A percentile compares a stretch with the other conserved stretches of the same genome.
Conservation (phyloP, 2,888 invertebrate species). For the Drosophila kambysellisi region DNA sequence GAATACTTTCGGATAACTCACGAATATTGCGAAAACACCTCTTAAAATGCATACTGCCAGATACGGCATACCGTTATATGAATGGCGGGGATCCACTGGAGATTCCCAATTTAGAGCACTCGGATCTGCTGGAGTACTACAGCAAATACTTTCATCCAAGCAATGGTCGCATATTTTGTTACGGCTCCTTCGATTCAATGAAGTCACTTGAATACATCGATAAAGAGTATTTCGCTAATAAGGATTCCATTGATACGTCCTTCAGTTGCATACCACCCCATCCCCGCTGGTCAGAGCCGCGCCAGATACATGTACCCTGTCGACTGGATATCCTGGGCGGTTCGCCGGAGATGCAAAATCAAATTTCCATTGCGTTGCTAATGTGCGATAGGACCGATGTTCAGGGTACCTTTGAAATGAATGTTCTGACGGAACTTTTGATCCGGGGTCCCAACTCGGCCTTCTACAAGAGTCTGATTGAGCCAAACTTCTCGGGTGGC, state of each 20-base stretch:
- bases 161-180: constrained; percentile 95
- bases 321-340: constrained; percentile 93
- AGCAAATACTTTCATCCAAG: constrained; percentile 95
- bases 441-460: constrained; percentile 95
- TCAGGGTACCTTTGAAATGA: constrained; percentile 91
- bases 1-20: constrained; percentile 95
- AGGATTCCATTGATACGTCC: constrained; percentile 87
- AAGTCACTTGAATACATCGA: constrained; percentile 92
- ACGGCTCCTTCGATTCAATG: constrained; percentile 94
- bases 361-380: constrained; percentile 91
- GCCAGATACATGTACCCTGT: constrained; percentile 88
- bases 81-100: constrained; percentile 95
- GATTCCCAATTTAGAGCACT: constrained; percentile 93
- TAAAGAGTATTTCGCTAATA: constrained; percentile 88
- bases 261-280: constrained; percentile 91
- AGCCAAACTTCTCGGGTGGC: constrained; percentile 95
- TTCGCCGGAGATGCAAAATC: constrained; percentile 92
- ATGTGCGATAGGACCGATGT: constrained; percentile 92
- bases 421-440: constrained; percentile 91
- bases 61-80: constrained; percentile 94
- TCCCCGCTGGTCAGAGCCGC: constrained; percentile 89
- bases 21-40: constrained; percentile 91
- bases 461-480: constrained; percentile 95
- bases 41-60: constrained; percentile 89
- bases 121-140: constrained; percentile 93